Percentiles rank a stretch among this genome's conserved stretches.
phyloP scores from a whole-genome alignment of 2,113 vertebrate species.

The Chitala chitala region DNA sequence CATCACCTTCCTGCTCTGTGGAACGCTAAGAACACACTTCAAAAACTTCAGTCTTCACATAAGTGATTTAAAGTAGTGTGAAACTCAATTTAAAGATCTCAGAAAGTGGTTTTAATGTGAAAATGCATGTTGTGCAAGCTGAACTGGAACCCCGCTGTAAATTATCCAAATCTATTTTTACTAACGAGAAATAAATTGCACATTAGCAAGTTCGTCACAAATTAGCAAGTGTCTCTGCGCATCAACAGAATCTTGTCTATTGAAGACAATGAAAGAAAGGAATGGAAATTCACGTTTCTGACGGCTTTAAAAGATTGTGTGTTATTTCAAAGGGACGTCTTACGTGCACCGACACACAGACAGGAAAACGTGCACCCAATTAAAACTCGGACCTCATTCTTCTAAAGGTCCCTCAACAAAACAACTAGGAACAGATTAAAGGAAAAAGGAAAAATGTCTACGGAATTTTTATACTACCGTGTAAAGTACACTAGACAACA shows the following conservation, averaged over 20 bases:
- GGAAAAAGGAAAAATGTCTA: neutral
- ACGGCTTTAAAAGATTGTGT: neutral
- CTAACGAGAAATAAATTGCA: slow-evolving; percentile 31
- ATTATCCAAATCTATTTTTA: neutral
- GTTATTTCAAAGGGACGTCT: slow-evolving; percentile 8
- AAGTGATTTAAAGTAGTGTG: neutral
- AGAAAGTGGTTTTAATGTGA: neutral
- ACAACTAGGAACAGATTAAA: neutral
- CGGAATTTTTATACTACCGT: neutral
- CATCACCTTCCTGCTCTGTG: neutral
- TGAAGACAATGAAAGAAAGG: slow-evolving; percentile 14
- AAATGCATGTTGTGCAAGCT: no score
- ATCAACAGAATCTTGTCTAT: slow-evolving; percentile 23
- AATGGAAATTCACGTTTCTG: slow-evolving; percentile 11
- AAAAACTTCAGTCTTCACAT: neutral
- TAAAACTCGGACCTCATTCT: neutral
- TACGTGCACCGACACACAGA: neutral
- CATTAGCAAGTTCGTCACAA: slow-evolving; percentile 30
- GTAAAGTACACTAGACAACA: neutral
- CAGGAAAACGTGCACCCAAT: slow-evolving; percentile 4
- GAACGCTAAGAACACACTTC: neutral
- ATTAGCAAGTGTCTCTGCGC: slow-evolving; percentile 35
- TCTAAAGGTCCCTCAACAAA: neutral
- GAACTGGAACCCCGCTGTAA: neutral
- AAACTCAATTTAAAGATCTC: neutral